These are phyloP conservation scores for Drosophila parabipectinata DNA, from an alignment of 1,140 invertebrate species.

Conservation along the genomic window DNA sequence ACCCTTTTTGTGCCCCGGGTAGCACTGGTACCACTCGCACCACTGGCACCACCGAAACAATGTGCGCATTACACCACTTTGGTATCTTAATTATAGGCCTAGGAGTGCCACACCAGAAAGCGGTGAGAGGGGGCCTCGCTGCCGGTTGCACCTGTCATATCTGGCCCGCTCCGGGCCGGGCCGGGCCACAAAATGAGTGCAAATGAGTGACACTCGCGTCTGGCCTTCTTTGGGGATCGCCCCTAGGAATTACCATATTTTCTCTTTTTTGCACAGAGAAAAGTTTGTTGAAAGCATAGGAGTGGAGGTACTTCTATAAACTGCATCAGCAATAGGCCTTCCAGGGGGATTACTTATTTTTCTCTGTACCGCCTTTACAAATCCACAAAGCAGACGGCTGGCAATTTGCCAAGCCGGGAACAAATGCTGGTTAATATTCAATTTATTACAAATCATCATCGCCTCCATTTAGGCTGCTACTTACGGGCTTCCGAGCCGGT, in stretches of 20 bases:
- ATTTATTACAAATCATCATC: constrained; percentile 78
- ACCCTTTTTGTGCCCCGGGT: constrained; percentile 38
- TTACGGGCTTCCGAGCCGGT: constrained; percentile 26
- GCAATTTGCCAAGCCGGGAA: constrained; percentile 59
- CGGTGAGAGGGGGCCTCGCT: background rate
- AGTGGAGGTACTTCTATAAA: background rate
- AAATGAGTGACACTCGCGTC: constrained; percentile 68
- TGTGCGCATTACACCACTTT: constrained; percentile 75
- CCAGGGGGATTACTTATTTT: background rate
- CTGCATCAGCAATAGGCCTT: too few species aligned
- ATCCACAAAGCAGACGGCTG: constrained; percentile 28
- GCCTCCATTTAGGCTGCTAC: constrained; percentile 58
- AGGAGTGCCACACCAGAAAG: constrained; percentile 31
- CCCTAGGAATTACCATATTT: constrained; percentile 55
- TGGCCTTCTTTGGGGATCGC: constrained; percentile 7
- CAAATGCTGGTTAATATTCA: constrained; percentile 77
- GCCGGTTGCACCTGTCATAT: constrained; percentile 71
- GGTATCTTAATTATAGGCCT: constrained; percentile 73
- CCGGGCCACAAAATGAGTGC: constrained; percentile 26
- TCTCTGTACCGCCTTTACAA: constrained; percentile 10
- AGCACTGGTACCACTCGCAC: background rate
- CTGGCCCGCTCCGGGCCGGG: constrained; percentile 12
- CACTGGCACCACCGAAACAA: constrained; percentile 45
- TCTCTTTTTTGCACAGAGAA: constrained; percentile 3
- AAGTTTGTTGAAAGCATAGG: background rate